Evolutionary conservation across 1,140 invertebrate genomes (phyloP).

Genomic region (Drosophila obscura): DNA sequence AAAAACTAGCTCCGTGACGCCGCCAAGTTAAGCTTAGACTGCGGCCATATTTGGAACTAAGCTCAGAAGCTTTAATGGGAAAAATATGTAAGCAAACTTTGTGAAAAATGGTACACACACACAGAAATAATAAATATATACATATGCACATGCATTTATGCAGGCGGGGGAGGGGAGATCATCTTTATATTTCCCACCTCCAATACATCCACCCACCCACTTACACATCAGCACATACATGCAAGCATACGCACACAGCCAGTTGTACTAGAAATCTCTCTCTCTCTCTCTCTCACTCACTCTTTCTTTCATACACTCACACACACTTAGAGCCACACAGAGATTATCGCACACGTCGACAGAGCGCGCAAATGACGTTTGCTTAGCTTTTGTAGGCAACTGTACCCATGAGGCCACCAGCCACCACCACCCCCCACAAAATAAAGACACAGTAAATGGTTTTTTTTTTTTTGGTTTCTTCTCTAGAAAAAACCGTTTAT

Average conservation of each 20-base stretch:
- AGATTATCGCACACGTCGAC: slow-evolving; percentile 35
- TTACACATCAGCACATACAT: neutral
- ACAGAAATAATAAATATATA: too few relatives aligned
- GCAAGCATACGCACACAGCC: neutral
- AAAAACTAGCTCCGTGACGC: too few relatives aligned
- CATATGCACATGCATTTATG: too few relatives aligned
- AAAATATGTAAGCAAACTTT: too few relatives aligned
- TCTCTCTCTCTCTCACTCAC: neutral
- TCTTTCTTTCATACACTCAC: neutral
- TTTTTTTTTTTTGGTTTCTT: slow-evolving; percentile 66
- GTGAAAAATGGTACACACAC: too few relatives aligned
- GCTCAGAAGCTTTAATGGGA: too few relatives aligned
- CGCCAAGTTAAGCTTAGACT: too few relatives aligned
- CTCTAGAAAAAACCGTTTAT: slow-evolving; percentile 80
- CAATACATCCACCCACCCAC: neutral
- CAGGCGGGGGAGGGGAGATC: too few relatives aligned
- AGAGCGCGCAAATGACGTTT: slow-evolving; percentile 36
- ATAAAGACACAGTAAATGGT: neutral
- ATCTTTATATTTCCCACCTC: too few relatives aligned
- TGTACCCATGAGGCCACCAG: slow-evolving; percentile 10
- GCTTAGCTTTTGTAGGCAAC: slow-evolving; percentile 38
- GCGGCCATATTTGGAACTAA: too few relatives aligned
- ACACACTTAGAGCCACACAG: slow-evolving; percentile 5
- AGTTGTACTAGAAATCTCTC: too few relatives aligned
- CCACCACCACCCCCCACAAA: neutral